A percentile compares a stretch with the other conserved stretches of the same genome.
These are phyloP conservation scores for Myopa testacea DNA, from an alignment of 2,888 invertebrate species.

Conservation along the genomic window DNA sequence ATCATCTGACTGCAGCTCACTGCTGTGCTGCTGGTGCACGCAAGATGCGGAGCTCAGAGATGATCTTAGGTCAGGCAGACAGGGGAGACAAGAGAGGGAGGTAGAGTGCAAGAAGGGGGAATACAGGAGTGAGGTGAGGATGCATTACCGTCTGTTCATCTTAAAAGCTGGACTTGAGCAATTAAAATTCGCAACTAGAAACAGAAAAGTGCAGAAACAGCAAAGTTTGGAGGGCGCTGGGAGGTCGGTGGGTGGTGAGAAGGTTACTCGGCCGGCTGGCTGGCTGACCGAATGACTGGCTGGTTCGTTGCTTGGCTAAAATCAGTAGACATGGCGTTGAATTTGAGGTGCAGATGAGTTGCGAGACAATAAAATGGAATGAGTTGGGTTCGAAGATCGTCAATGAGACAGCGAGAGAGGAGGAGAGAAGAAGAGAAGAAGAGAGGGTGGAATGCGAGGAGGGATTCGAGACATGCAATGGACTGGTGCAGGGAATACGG, in stretches of 20 bases:
- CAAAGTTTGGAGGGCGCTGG: not conserved
- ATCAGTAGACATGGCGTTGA: not conserved
- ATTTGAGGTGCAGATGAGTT: slow-evolving; percentile 30
- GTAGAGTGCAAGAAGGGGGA: no score
- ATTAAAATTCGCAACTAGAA: slow-evolving; percentile 37
- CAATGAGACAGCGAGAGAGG: not conserved
- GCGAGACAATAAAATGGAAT: slow-evolving; percentile 35
- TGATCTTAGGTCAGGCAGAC: no score
- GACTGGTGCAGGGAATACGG: not conserved
- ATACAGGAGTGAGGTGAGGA: no score
- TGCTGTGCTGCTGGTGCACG: not conserved
- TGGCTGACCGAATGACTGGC: not conserved
- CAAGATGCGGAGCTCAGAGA: not conserved
- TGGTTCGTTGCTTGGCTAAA: not conserved
- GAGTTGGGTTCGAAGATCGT: not conserved
- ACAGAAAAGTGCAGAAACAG: slow-evolving; percentile 1
- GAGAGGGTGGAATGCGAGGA: not conserved
- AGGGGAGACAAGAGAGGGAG: no score
- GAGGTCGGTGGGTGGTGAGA: not conserved
- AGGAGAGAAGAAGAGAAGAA: not conserved
- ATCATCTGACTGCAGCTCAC: not conserved
- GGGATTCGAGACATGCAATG: not conserved
- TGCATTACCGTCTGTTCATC: not conserved
- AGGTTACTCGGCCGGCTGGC: not conserved
- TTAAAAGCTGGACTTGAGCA: slow-evolving; percentile 16